These are phyloP conservation scores for Oophaga sylvatica DNA, from an alignment of 2,797 vertebrate genomes.

Conservation along the genomic window DNA sequence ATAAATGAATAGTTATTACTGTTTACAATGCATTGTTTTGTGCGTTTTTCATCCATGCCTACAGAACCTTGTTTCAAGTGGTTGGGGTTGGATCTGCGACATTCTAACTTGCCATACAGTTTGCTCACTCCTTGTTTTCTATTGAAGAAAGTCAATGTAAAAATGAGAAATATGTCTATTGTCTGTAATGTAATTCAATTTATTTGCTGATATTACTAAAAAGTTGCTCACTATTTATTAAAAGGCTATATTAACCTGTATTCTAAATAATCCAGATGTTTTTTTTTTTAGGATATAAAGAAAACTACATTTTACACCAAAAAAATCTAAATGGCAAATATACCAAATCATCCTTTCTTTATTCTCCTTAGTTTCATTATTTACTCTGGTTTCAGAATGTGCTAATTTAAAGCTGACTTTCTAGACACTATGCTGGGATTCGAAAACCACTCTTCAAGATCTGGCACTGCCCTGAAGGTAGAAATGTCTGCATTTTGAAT, in stretches of 20 bases:
- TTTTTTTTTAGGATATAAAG: not conserved
- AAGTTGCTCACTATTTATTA: not conserved
- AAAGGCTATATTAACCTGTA: not conserved
- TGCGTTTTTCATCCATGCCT: no score
- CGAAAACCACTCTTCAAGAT: constrained; percentile 20
- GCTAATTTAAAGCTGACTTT: constrained; percentile 45
- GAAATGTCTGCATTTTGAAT: constrained; percentile 51
- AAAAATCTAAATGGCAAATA: not conserved
- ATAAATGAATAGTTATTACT: not conserved
- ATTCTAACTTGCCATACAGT: no score
- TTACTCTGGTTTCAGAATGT: constrained; percentile 34
- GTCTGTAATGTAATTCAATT: no score
- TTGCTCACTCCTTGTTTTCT: no score
- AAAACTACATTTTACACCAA: not conserved
- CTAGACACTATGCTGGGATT: constrained; percentile 25
- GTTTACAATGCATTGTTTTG: no score
- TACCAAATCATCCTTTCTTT: constrained; percentile 3
- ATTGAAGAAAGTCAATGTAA: no score
- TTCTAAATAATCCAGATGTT: not conserved
- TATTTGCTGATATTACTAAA: not conserved
- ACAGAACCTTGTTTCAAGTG: no score
- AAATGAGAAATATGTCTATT: no score
- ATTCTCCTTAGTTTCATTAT: not conserved
- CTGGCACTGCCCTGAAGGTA: constrained; percentile 43
- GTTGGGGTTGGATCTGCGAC: no score